A percentile compares a stretch with the other conserved stretches of the same genome.
phyloP scores from a whole-genome alignment of 2,888 invertebrate species.

The Camptogramma bilineatum region DNA sequence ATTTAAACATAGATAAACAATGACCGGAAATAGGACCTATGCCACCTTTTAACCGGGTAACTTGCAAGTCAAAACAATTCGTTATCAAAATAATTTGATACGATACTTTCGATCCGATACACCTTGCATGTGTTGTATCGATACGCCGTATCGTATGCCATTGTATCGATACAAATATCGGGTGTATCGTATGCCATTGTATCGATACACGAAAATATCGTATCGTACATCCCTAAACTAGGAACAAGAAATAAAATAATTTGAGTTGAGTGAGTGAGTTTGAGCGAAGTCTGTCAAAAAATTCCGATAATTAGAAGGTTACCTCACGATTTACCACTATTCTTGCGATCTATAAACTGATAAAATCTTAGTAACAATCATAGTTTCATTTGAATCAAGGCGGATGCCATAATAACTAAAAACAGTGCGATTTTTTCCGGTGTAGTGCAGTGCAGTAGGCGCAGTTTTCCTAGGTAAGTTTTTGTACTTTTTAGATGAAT shows the following conservation, averaged over 20 bases:
- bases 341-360: background rate
- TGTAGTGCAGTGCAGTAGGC: slow-evolving; percentile 6
- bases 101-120: no score
- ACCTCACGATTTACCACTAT: slow-evolving; percentile 1
- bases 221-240: background rate
- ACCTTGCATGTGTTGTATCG: no score
- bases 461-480: slow-evolving; percentile 25
- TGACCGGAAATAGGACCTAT: no score
- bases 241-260: background rate
- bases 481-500: slow-evolving; percentile 12
- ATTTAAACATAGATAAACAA: no score
- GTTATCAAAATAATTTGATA: no score
- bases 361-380: slow-evolving; percentile 8
- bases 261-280: background rate
- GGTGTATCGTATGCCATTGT: no score
- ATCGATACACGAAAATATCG: background rate
- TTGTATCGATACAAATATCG: no score
- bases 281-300: background rate
- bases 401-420: background rate
- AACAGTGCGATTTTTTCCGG: slow-evolving; percentile 20
- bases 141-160: no score
- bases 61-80: no score
- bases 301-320: background rate
- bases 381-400: background rate
- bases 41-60: no score